Conservation (phyloP, 2,888 invertebrate genomes). For the Schizotus pectinicornis region DNA sequence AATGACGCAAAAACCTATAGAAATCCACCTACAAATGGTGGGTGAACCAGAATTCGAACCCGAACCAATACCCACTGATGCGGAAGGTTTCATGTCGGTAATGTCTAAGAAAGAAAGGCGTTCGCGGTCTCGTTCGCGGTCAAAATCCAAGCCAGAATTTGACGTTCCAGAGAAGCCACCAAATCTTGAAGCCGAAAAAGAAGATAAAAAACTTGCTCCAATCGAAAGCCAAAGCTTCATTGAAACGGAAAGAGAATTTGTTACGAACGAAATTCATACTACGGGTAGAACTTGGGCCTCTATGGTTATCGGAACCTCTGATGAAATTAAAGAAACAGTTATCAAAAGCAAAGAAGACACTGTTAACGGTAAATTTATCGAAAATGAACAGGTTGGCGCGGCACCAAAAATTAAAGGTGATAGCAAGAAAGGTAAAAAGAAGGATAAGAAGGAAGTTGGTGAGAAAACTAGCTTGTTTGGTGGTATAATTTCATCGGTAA, state of each 20-base stretch:
- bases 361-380: slow-evolving; percentile 8
- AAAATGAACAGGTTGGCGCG: slow-evolving; percentile 1
- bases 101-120: slow-evolving; percentile 41
- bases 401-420: slow-evolving; percentile 3
- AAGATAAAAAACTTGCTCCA: background rate
- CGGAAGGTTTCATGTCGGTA: slow-evolving; percentile 47
- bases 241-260: slow-evolving; percentile 13
- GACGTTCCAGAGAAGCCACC: too few relatives aligned
- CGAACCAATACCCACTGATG: slow-evolving; percentile 34
- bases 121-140: slow-evolving; percentile 46
- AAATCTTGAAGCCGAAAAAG: slow-evolving; percentile 8
- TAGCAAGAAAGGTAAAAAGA: slow-evolving; percentile 16
- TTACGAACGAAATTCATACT: background rate
- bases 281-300: slow-evolving; percentile 34
- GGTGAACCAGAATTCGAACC: slow-evolving; percentile 30
- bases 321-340: slow-evolving; percentile 14
- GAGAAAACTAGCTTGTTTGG: slow-evolving; percentile 38
- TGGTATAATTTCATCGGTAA: slow-evolving; percentile 44
- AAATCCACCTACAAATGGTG: slow-evolving; percentile 32
- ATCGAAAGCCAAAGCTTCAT: slow-evolving; percentile 14
- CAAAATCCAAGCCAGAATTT: slow-evolving; percentile 18
- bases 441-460: slow-evolving; percentile 19
- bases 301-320: slow-evolving; percentile 15
- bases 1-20: slow-evolving; percentile 23
- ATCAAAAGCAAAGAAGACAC: background rate